Conservation (phyloP, 2,888 invertebrate genomes). For the Drosophila birchii region DNA sequence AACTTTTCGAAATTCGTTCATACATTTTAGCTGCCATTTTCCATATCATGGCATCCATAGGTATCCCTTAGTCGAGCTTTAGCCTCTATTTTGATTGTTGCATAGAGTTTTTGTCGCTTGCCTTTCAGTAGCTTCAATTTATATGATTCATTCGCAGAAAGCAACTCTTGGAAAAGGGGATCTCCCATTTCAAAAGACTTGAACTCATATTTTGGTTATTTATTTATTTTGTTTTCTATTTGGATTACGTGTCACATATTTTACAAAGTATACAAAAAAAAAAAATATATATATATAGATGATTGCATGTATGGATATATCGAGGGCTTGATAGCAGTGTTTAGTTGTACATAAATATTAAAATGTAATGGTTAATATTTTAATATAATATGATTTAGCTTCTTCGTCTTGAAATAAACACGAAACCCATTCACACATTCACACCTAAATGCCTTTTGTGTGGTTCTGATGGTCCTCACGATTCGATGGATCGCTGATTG, state of each 20-base stretch:
- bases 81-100: background rate
- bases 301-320: conserved; percentile 13
- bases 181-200: background rate
- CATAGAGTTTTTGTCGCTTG: background rate
- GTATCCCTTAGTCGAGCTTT: background rate
- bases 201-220: conserved; percentile 40
- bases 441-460: conserved; percentile 44
- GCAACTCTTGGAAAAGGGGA: background rate
- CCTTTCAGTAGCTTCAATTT: background rate
- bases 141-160: background rate
- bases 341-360: conserved; percentile 63
- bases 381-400: conserved; percentile 45
- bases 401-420: conserved; percentile 20
- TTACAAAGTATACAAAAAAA: conserved; percentile 76
- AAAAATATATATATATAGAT: conserved; percentile 39
- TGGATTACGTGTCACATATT: conserved; percentile 62
- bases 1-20: too few relatives aligned
- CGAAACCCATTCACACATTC: conserved; percentile 41
- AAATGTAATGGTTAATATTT: conserved; percentile 58
- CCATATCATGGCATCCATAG: background rate
- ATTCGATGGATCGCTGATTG: conserved; percentile 17
- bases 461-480: conserved; percentile 13
- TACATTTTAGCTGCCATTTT: too few relatives aligned
- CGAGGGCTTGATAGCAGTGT: conserved; percentile 47
- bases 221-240: conserved; percentile 64